A percentile compares a stretch with the other conserved stretches of the same genome.
phyloP scores from a whole-genome alignment of 1,140 invertebrate species.

The Scaptomyza graminum region DNA sequence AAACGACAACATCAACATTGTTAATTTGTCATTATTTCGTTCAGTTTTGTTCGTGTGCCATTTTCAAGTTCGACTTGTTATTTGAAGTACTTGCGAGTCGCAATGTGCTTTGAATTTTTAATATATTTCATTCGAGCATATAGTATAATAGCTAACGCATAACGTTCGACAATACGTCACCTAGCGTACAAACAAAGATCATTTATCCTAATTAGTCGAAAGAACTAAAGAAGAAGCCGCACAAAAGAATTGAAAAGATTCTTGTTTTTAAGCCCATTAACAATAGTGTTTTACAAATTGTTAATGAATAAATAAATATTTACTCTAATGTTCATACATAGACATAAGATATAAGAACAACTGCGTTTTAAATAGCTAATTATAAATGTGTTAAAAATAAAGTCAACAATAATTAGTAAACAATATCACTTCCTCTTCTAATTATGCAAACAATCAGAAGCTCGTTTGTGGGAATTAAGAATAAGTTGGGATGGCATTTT shows the following conservation, averaged over 20 bases:
- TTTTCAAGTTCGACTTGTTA: constrained; percentile 62
- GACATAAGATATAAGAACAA: constrained; percentile 1
- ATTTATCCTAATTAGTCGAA: constrained; percentile 57
- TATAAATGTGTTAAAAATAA: constrained; percentile 23
- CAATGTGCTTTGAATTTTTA: constrained; percentile 53
- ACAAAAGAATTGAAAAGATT: constrained; percentile 15
- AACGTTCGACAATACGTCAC: constrained; percentile 23
- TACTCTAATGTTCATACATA: background rate
- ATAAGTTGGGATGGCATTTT: too few species aligned
- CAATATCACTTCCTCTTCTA: constrained; percentile 8
- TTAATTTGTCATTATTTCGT: constrained; percentile 19
- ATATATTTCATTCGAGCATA: constrained; percentile 8
- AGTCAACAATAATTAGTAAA: constrained; percentile 12
- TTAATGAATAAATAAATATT: constrained; percentile 31
- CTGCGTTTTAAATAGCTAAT: constrained; percentile 19
- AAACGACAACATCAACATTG: constrained; percentile 11
- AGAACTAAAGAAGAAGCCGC: constrained; percentile 15
- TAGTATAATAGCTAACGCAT: constrained; percentile 4
- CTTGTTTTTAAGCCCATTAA: constrained; percentile 23
- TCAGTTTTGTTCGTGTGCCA: constrained; percentile 29
- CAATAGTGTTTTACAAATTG: constrained; percentile 20
- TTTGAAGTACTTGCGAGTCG: constrained; percentile 14
- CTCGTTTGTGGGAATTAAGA: background rate
- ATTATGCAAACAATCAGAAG: background rate
- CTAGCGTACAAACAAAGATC: constrained; percentile 10